These are phyloP conservation scores for Melanostoma scalare DNA, from an alignment of 2,888 invertebrate species.

Conservation along the genomic window DNA sequence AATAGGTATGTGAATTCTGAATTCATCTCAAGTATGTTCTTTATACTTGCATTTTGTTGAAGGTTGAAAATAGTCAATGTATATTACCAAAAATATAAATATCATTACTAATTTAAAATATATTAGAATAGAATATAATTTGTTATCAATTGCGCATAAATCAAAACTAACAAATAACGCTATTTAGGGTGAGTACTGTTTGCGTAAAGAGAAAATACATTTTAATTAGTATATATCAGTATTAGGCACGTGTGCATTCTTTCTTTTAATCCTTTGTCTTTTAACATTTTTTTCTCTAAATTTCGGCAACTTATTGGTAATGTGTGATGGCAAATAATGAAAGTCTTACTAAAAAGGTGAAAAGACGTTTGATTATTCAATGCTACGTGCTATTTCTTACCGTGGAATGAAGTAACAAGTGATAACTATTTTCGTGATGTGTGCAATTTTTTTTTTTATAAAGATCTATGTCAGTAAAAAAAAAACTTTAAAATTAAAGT, in stretches of 20 bases:
- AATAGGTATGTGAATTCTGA: conserved; percentile 42
- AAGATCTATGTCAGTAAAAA: no score
- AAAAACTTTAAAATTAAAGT: no score
- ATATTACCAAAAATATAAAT: no score
- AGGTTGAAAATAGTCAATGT: no score
- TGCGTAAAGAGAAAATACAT: conserved; percentile 7
- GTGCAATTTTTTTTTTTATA: conserved; percentile 32
- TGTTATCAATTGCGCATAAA: no score
- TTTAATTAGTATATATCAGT: not conserved
- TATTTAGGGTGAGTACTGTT: conserved; percentile 22
- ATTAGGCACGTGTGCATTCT: conserved; percentile 26
- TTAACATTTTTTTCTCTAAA: not conserved
- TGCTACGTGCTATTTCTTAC: conserved; percentile 27
- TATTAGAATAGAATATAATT: no score
- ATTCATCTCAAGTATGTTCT: no score
- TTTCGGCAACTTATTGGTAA: not conserved
- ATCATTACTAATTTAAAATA: no score
- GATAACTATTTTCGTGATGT: conserved; percentile 36
- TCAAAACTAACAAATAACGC: no score
- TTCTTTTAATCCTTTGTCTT: conserved; percentile 7
- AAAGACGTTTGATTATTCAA: conserved; percentile 18
- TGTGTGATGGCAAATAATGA: no score
- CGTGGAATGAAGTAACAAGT: conserved; percentile 56
- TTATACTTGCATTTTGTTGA: no score
- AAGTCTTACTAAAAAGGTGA: not conserved